Conservation (phyloP, 2,888 invertebrate species). For the Apamea anceps region DNA sequence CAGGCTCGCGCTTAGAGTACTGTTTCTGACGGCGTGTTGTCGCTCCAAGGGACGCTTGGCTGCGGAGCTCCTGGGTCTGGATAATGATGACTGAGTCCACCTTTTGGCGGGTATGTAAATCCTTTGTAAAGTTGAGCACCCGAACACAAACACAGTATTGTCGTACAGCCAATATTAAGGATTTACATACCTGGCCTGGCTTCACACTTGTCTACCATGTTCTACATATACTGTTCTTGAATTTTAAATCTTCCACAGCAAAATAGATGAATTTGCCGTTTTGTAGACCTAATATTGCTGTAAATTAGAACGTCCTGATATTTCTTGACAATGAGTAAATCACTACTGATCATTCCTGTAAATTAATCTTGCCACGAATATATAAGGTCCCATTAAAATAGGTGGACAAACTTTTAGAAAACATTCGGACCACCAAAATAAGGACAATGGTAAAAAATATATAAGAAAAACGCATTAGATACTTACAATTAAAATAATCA, state of each 20-base stretch:
- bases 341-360: constrained; percentile 47
- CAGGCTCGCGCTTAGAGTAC: constrained; percentile 95
- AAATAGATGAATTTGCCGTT: constrained; percentile 21
- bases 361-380: constrained; percentile 27
- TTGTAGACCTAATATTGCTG: constrained; percentile 28
- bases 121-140: constrained; percentile 27
- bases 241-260: constrained; percentile 11
- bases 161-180: constrained; percentile 30
- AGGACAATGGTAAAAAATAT: no score
- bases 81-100: constrained; percentile 94
- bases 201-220: constrained; percentile 10
- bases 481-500: no score
- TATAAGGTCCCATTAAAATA: no score
- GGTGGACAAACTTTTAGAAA: no score
- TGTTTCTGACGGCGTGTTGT: constrained; percentile 97
- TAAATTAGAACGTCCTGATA: constrained; percentile 31
- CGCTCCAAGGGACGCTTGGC: constrained; percentile 95
- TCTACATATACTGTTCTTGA: constrained; percentile 10
- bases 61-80: constrained; percentile 96
- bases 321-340: constrained; percentile 34
- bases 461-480: no score
- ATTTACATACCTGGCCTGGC: constrained; percentile 61
- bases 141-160: constrained; percentile 14
- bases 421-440: no score
- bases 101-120: constrained; percentile 69